Evolutionary conservation across 1,140 invertebrate species (phyloP).

Genomic region (Cecropterus lyciades): DNA sequence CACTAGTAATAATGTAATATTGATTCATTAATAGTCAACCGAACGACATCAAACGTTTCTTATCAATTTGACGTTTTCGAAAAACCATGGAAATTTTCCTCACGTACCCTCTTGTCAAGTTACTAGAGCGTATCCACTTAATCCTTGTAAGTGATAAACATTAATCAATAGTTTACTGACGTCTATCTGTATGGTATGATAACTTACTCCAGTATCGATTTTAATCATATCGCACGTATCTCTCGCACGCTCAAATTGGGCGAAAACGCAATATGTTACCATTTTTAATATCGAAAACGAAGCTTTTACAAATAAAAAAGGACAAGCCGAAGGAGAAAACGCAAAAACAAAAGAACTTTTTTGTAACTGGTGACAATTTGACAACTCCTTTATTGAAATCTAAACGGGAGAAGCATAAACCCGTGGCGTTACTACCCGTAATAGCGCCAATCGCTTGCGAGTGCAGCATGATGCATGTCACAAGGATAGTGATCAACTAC

Average conservation of each 20-base stretch:
- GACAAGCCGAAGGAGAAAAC: conserved; percentile 48
- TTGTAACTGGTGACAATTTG: conserved; percentile 51
- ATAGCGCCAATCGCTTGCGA: conserved; percentile 49
- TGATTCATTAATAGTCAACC: no score
- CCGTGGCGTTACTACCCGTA: conserved; percentile 44
- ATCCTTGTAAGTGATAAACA: conserved; percentile 43
- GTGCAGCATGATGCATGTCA: conserved; percentile 65
- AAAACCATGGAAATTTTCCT: conserved; percentile 38
- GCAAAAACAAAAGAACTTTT: conserved; percentile 42
- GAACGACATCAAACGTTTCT: no score
- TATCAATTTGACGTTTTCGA: no score
- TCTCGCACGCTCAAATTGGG: conserved; percentile 11
- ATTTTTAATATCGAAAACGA: conserved; percentile 67
- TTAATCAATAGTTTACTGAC: conserved; percentile 50
- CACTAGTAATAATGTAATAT: no score
- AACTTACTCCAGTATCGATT: conserved; percentile 32
- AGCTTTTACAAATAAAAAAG: conserved; percentile 62
- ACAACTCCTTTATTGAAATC: conserved; percentile 38
- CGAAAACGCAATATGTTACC: conserved; percentile 68
- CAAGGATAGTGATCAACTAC: conserved; percentile 65
- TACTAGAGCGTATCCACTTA: conserved; percentile 58
- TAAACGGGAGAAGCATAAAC: conserved; percentile 50
- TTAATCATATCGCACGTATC: conserved; percentile 17
- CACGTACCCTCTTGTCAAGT: conserved; percentile 40
- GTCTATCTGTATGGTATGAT: conserved; percentile 34